Conservation (phyloP, 2,888 invertebrate genomes). For the Andrena haemorrhoa region DNA sequence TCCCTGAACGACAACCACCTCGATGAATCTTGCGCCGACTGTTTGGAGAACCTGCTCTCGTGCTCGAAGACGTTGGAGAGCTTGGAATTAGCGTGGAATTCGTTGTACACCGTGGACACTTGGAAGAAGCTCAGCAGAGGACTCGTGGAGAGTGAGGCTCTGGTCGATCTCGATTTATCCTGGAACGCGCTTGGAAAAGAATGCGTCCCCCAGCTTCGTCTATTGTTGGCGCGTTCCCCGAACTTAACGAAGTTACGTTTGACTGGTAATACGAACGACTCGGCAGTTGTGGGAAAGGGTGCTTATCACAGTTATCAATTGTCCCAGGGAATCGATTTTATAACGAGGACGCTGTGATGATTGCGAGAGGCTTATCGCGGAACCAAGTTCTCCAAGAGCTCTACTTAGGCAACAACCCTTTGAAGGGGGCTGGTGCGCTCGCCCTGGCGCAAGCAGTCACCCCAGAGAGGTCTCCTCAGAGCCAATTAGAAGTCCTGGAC, state of each 20-base stretch:
- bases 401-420: slow-evolving; percentile 86
- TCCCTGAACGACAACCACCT: slow-evolving; percentile 86
- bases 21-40: slow-evolving; percentile 82
- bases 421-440: slow-evolving; percentile 84
- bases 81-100: slow-evolving; percentile 87
- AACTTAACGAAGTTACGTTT: slow-evolving; percentile 73
- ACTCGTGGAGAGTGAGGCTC: slow-evolving; percentile 78
- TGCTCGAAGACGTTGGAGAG: slow-evolving; percentile 84
- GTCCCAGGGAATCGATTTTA: slow-evolving; percentile 72
- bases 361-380: slow-evolving; percentile 84
- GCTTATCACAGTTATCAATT: not conserved
- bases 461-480: slow-evolving; percentile 73
- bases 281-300: not conserved
- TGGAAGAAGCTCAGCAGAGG: slow-evolving; percentile 83
- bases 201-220: slow-evolving; percentile 66
- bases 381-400: slow-evolving; percentile 84
- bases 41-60: slow-evolving; percentile 82
- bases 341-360: slow-evolving; percentile 76
- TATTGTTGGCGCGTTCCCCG: slow-evolving; percentile 65
- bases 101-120: slow-evolving; percentile 83
- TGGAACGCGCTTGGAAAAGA: slow-evolving; percentile 85
- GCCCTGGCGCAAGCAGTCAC: slow-evolving; percentile 83
- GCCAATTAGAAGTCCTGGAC: slow-evolving; percentile 84
- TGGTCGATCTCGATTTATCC: slow-evolving; percentile 84
- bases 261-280: slow-evolving; percentile 69